Percentiles rank a stretch among this genome's conserved stretches.
phyloP scores from a whole-genome alignment of 2,113 vertebrate genomes.

The Edolisoma coerulescens region DNA sequence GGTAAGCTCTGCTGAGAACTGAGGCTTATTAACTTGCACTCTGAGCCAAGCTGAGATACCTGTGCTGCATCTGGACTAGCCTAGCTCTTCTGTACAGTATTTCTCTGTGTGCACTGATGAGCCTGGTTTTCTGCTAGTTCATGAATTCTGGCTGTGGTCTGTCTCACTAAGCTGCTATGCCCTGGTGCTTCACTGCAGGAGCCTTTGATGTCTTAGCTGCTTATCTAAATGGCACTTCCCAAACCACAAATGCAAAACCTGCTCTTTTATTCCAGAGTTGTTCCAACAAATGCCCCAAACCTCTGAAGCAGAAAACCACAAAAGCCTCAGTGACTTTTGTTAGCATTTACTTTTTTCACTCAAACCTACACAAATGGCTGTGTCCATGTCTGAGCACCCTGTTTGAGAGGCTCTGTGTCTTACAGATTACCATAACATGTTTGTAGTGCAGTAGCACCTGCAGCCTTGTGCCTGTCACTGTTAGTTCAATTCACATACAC shows the following conservation, averaged over 20 bases:
- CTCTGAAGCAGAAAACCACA: slow-evolving; percentile 6
- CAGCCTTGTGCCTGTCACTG: background rate
- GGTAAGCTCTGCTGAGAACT: background rate
- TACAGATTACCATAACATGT: background rate
- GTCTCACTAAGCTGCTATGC: background rate
- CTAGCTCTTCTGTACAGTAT: background rate
- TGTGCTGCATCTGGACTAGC: background rate
- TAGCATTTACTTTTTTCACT: background rate
- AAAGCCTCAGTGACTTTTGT: background rate
- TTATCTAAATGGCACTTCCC: background rate
- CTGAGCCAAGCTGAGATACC: background rate
- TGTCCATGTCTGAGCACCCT: background rate
- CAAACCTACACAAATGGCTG: background rate
- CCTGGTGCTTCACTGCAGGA: background rate
- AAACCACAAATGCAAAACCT: background rate
- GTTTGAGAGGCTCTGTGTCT: background rate
- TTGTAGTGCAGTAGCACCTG: background rate
- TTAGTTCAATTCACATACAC: background rate
- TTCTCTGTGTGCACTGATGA: background rate
- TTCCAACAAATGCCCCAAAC: background rate
- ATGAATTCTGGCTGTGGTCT: background rate
- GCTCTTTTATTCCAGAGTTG: background rate
- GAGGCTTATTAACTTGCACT: background rate
- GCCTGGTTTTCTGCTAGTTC: background rate
- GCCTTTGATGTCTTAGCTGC: background rate